Conservation (phyloP, 2,888 invertebrate species). For the Philonicus albiceps region DNA sequence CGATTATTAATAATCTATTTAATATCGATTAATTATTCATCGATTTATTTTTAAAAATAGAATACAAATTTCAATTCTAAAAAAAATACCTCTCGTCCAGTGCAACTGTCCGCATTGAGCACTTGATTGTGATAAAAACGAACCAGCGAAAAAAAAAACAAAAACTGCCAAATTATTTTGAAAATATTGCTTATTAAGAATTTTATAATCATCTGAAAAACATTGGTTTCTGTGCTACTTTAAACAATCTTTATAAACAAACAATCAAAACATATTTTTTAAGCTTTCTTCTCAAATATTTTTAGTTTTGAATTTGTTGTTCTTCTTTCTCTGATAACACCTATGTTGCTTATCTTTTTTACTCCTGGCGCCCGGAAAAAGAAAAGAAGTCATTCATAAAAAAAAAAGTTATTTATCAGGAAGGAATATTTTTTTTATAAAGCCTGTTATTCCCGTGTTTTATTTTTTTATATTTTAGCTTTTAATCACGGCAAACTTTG, state of each 20-base stretch:
- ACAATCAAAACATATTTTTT: neutral
- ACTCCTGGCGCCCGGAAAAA: neutral
- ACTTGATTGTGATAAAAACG: neutral
- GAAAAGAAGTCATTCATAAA: neutral
- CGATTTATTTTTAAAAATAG: too few relatives aligned
- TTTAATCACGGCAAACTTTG: neutral
- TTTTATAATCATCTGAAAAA: neutral
- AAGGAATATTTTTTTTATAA: neutral
- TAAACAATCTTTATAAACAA: neutral
- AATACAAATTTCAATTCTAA: too few relatives aligned
- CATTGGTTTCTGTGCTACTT: neutral
- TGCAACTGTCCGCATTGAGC: too few relatives aligned
- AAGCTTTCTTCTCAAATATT: neutral
- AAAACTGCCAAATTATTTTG: too few relatives aligned
- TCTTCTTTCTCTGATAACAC: neutral
- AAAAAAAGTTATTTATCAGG: neutral
- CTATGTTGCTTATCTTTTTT: neutral
- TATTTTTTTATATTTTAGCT: neutral
- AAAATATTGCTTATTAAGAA: neutral
- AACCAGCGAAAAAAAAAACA: neutral
- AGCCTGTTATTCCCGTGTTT: neutral
- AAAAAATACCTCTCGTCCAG: too few relatives aligned
- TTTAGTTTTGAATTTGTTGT: neutral
- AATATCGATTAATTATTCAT: too few relatives aligned
- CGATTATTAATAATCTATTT: too few relatives aligned